phyloP scores from a whole-genome alignment of 2,797 vertebrate species.

The Pseudochaenichthys georgianus region DNA sequence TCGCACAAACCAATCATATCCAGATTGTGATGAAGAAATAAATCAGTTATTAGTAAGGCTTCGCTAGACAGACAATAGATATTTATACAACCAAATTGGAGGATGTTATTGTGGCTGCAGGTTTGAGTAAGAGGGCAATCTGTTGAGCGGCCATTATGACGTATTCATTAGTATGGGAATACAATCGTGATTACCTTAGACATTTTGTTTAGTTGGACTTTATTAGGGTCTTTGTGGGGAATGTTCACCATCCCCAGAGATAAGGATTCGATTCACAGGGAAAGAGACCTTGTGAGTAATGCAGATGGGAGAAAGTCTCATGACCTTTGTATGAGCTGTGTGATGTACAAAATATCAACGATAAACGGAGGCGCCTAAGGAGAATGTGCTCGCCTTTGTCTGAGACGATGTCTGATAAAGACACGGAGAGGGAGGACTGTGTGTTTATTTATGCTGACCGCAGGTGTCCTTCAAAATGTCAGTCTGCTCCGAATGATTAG shows the following conservation, averaged over 20 bases:
- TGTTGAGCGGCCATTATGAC: not conserved
- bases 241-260: not conserved
- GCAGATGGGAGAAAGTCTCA: not conserved
- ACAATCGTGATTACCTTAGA: not conserved
- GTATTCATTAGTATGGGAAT: not conserved
- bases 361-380: constrained; percentile 17
- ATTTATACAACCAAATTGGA: not conserved
- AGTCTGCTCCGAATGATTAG: constrained; percentile 48
- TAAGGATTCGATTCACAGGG: not conserved
- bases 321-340: not conserved
- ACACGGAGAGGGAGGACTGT: constrained; percentile 26
- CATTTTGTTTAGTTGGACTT: not conserved
- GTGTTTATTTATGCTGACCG: constrained; percentile 61
- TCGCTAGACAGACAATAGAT: not conserved
- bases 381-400: constrained; percentile 4
- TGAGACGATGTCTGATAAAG: constrained; percentile 11
- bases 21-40: not conserved
- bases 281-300: not conserved
- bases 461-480: constrained; percentile 63
- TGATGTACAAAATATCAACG: constrained; percentile 28
- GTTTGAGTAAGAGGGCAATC: not conserved
- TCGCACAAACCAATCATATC: not conserved
- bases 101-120: not conserved
- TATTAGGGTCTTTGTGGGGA: not conserved
- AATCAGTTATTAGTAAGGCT: not conserved